Evolutionary conservation across 2,888 invertebrate genomes (phyloP), one percentile per base, ranked within the genome.

Genomic region (Dryococelus australis): DNA sequence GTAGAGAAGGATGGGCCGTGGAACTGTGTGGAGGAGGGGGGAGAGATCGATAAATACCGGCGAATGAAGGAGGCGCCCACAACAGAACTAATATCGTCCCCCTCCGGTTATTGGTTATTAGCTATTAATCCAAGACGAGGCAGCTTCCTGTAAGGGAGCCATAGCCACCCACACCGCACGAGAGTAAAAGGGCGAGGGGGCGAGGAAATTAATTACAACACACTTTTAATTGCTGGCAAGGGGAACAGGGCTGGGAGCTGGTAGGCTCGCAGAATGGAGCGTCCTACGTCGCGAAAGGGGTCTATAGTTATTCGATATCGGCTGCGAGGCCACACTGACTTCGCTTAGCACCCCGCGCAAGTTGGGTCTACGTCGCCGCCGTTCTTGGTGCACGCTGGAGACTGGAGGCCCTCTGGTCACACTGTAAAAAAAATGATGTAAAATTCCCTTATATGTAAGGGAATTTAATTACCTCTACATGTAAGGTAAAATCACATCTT

Each of bases 41-140:
- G 83, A 12, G 84, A 53, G 84, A 87, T 87, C 87, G 84, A 87
- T 87, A 87, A 87, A 87, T 87, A 87, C 87, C 87, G 84, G 83
- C 13, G 83, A 83, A 83, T 43, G 83, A 35, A 28, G 83, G 83
- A 83, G 43, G 83, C 83, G 83, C 83, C 35, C 65, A 86, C 86
- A 86, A n/a, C 83, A 83, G 65, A 86, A 86, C 86, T 85, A 86
- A 86, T 86, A 87, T 87, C 84, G 86, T 53, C 53, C 83, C 86
- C 43, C 28, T 35, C 35, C 65, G 65, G 84, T 84, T 87, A 87
- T 87, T 87, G 87, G 65, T 87, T 87, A 87, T 87, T 87, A 87
- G 78, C 87, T 87, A 84, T 84, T 87, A 87, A 87, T 87, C 84
- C 87, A 84, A 87, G 65, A 26, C 84, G 83, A 83, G 83, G 28